These are phyloP conservation scores for Jaculus jaculus DNA, from an alignment of 2,113 vertebrate species.

Conservation along the genomic window DNA sequence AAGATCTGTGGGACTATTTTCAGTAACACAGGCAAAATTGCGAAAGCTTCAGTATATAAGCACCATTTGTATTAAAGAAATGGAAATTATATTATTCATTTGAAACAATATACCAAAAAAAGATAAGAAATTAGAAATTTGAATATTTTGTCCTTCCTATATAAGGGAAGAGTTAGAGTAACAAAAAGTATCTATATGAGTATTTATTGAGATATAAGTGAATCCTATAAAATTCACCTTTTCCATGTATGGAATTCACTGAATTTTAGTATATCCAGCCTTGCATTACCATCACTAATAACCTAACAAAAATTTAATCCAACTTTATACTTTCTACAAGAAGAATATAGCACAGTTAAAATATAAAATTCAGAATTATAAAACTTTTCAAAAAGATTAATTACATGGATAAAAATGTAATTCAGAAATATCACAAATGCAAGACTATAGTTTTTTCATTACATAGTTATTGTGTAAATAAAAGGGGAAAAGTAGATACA, in stretches of 20 bases:
- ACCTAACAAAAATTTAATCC: neutral
- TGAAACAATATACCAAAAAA: neutral
- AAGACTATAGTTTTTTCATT: too few species aligned
- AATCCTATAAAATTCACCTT: neutral
- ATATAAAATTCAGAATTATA: too few species aligned
- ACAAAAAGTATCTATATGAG: neutral
- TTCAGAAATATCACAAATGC: too few species aligned
- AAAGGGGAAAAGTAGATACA: neutral
- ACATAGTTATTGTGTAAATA: neutral
- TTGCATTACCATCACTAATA: neutral
- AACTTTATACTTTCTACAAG: too few species aligned
- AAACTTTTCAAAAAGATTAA: too few species aligned
- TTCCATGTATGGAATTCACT: neutral
- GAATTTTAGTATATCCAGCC: neutral
- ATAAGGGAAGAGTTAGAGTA: neutral
- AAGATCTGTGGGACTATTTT: neutral
- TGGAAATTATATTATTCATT: neutral
- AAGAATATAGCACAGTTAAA: too few species aligned
- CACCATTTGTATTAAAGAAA: neutral
- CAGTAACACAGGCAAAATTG: neutral
- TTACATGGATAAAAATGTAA: too few species aligned
- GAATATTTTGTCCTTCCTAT: neutral
- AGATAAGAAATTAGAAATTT: neutral
- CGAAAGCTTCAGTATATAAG: neutral
- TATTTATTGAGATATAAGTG: neutral